Evolutionary conservation across 1,140 invertebrate genomes (phyloP), one percentile per base, ranked within the genome.

Genomic region (Pteromalus puparum): DNA sequence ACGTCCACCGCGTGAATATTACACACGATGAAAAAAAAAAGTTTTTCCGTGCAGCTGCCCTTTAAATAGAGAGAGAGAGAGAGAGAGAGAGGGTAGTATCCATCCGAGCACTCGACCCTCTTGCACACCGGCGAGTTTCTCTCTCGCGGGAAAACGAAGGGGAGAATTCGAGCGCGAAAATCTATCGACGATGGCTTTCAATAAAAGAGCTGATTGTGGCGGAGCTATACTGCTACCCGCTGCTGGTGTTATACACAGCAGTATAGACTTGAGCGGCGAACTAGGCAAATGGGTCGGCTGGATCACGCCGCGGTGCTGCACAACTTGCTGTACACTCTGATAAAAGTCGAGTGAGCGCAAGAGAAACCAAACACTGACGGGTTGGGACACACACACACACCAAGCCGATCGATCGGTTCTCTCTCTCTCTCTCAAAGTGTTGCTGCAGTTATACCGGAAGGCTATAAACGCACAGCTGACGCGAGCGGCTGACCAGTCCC

Each of bases 111-210:
- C 70, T 82, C 70, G 81, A 82, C 81, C 81, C 81, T 26, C 72
- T 82, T 75, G 81, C 48, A 24, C 38, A 76, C 46, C 78, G 78
- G 74, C 48, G 48, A 79, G 86, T 61, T 61, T 61, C 53, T 61
- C 53, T 61, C 53, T 61, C 38, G 67, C 21, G 34, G 53, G 34
- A 79, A 61, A 79, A 74, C 34, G 70, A 73, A 65, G 76, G 76
- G 76, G 38, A 46, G 65, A 80, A 80, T 80, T 80, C 78, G 78
- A 76, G 74, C 65, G 65, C 38, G 74, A 77, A 83, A 83, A 83
- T 83, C 34, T 77, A 83, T 77, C 81, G 67, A 30, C 75, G 76
- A 65, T 53, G 34, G 65, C 61, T 48, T 77, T 68, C 12, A 77
- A 78, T 70, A 76, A 76, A 76, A 82, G 73, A 82, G 73, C 30